A percentile compares a stretch with the other conserved stretches of the same genome.
Evolutionary conservation across 1,140 invertebrate species (phyloP).

Genomic region (Thaumatotibia leucotreta): DNA sequence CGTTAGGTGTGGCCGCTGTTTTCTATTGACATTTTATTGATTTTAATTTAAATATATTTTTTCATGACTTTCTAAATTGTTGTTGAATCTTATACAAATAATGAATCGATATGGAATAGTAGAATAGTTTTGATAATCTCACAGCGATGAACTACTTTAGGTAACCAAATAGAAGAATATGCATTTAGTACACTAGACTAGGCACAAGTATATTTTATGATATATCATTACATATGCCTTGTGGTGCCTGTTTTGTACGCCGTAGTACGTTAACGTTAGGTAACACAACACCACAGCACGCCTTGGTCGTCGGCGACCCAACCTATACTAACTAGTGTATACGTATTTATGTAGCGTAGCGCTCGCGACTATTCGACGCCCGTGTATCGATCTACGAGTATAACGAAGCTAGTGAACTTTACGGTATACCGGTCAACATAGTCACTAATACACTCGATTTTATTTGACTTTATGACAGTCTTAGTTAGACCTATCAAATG

Average conservation of each 20-base stretch:
- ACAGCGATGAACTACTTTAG: slow-evolving; percentile 45
- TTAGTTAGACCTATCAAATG: neutral
- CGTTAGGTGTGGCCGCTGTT: slow-evolving; percentile 34
- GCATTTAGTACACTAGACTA: slow-evolving; percentile 65
- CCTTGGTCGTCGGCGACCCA: slow-evolving; percentile 24
- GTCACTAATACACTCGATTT: neutral
- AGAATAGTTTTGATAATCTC: slow-evolving; percentile 45
- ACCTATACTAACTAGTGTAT: neutral
- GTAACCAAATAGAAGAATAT: slow-evolving; percentile 57
- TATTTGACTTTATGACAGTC: neutral
- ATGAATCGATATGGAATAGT: slow-evolving; percentile 15
- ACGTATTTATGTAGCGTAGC: slow-evolving; percentile 1
- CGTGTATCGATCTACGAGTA: neutral
- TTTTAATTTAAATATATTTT: slow-evolving; percentile 28
- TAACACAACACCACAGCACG: slow-evolving; percentile 38
- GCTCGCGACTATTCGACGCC: neutral
- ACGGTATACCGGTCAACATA: neutral
- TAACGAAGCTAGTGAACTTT: neutral
- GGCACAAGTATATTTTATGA: slow-evolving; percentile 36
- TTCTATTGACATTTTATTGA: slow-evolving; percentile 33
- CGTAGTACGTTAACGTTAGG: slow-evolving; percentile 33
- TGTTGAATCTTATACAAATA: slow-evolving; percentile 26
- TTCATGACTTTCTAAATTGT: slow-evolving; percentile 47
- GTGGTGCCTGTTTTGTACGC: slow-evolving; percentile 61
- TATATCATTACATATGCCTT: slow-evolving; percentile 45